Percentiles rank a stretch among this genome's conserved stretches.
Evolutionary conservation across 2,888 invertebrate species (phyloP).

Genomic region (Eulithis testata): DNA sequence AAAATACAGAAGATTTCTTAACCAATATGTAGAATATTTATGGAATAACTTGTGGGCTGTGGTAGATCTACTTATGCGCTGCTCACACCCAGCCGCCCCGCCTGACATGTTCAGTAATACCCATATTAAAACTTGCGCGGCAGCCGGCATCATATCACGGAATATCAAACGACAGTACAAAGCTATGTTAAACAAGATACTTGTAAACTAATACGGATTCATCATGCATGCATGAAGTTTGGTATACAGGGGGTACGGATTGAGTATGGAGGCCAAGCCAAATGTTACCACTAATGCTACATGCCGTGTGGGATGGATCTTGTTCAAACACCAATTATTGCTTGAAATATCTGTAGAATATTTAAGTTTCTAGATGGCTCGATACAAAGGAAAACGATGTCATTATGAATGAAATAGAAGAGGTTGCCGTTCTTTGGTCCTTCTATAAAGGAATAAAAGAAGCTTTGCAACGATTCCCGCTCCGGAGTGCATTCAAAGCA

Average conservation of each 20-base stretch:
- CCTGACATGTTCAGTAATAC: conserved; percentile 36
- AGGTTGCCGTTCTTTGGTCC: neutral
- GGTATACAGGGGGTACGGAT: conserved; percentile 35
- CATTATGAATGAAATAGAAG: too few relatives aligned
- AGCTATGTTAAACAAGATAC: conserved; percentile 66
- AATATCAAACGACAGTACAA: conserved; percentile 69
- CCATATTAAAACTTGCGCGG: conserved; percentile 45
- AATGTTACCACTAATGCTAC: conserved; percentile 34
- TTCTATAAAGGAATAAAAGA: conserved; percentile 9
- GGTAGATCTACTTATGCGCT: conserved; percentile 20
- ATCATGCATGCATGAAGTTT: conserved; percentile 75
- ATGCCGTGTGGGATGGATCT: too few relatives aligned
- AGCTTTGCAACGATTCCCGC: conserved; percentile 15
- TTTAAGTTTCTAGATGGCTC: too few relatives aligned
- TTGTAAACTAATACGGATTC: conserved; percentile 70
- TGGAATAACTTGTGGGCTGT: conserved; percentile 9
- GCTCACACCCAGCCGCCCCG: conserved; percentile 13
- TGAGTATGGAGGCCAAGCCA: conserved; percentile 37
- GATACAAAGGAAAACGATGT: too few relatives aligned
- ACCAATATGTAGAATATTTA: conserved; percentile 13
- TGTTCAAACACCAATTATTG: too few relatives aligned
- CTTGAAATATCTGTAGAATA: too few relatives aligned
- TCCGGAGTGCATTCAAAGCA: conserved; percentile 19
- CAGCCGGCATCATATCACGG: conserved; percentile 61
- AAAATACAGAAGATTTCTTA: neutral